Conservation (phyloP, 35 echinoderm and acorn worm species). For the Ptychodera flava region DNA sequence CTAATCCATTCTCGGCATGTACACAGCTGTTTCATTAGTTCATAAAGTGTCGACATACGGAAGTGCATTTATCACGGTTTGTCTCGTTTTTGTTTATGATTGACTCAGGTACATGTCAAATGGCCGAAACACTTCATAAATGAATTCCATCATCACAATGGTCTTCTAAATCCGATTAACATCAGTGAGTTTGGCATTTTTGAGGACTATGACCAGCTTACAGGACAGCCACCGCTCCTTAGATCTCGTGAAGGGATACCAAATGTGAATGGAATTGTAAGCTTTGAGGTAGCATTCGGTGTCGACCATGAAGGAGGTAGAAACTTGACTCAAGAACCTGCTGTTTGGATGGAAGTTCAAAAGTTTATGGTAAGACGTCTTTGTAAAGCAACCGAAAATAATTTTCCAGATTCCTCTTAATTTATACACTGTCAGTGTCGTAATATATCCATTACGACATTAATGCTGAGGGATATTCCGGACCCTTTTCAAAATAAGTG, state of each 20-base stretch:
- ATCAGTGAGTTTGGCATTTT: neutral
- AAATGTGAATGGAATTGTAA: neutral
- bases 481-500: too few relatives aligned
- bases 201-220: conserved; percentile 4
- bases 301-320: neutral
- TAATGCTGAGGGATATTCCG: too few relatives aligned
- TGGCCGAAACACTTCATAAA: conserved; percentile 23
- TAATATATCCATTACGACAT: too few relatives aligned
- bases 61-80: too few relatives aligned
- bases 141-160: conserved; percentile 15
- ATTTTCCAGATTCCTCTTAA: too few relatives aligned
- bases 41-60: too few relatives aligned
- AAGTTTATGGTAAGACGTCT: neutral
- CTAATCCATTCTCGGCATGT: too few relatives aligned
- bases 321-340: neutral
- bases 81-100: too few relatives aligned
- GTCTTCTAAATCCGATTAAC: conserved; percentile 19
- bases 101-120: conserved; percentile 1
- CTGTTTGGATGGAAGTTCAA: neutral
- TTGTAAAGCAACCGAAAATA: too few relatives aligned
- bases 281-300: neutral
- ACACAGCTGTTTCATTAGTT: too few relatives aligned
- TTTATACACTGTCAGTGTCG: too few relatives aligned
- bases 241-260: neutral
- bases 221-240: neutral